Conservation (phyloP, 2,797 vertebrate species). For the Sebastiscus albofasciatus region DNA sequence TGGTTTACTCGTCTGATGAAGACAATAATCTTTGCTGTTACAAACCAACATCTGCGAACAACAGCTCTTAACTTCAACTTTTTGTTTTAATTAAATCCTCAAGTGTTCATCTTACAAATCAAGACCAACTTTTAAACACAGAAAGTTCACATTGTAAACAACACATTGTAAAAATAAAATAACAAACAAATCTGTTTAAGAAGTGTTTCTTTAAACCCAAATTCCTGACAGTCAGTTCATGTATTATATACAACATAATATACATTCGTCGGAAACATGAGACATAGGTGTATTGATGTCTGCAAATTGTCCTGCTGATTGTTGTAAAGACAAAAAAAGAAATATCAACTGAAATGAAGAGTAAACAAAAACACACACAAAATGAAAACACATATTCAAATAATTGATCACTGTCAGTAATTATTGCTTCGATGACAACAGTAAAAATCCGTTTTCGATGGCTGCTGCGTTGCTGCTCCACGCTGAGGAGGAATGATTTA, state of each 20-base stretch:
- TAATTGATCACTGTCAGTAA: neutral
- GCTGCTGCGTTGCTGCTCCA: neutral
- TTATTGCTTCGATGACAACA: slow-evolving; percentile 27
- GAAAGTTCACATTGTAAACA: slow-evolving; percentile 62
- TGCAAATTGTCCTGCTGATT: neutral
- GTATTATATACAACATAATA: slow-evolving; percentile 15
- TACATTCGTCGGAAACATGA: neutral
- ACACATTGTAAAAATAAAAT: slow-evolving; percentile 36
- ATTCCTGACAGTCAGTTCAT: slow-evolving; percentile 19
- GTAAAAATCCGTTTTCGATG: neutral
- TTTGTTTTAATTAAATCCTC: slow-evolving; percentile 57
- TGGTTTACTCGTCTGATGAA: neutral
- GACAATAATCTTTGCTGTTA: neutral
- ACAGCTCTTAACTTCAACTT: neutral
- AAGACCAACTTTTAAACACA: slow-evolving; percentile 21
- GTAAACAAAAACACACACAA: slow-evolving; percentile 13
- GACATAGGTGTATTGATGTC: neutral
- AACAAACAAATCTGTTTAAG: neutral
- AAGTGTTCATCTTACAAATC: slow-evolving; percentile 45
- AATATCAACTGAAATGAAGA: neutral
- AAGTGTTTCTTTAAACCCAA: slow-evolving; percentile 15
- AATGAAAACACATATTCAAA: neutral
- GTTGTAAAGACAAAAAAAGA: neutral
- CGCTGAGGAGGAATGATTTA: neutral
- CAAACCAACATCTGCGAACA: neutral